A percentile compares a stretch with the other conserved stretches of the same genome.
phyloP scores from a whole-genome alignment of 2,888 invertebrate genomes.

The Dicranocentrus wangi region DNA sequence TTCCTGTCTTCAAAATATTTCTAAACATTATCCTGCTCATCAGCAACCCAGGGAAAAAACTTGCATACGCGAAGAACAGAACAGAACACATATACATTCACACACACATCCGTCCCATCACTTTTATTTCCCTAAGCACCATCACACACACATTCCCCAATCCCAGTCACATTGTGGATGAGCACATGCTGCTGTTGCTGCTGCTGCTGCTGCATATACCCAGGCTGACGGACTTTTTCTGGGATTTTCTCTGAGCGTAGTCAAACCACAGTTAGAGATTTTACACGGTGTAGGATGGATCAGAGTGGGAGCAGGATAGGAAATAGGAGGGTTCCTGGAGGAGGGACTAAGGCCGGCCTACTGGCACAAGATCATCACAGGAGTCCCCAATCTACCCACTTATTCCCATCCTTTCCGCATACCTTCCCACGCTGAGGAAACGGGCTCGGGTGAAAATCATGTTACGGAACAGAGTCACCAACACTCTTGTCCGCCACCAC shows the following conservation, averaged over 20 bases:
- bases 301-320: constrained; percentile 7
- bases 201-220: neutral
- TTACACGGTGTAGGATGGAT: neutral
- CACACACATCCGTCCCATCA: too few species aligned
- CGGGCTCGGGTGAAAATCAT: too few species aligned
- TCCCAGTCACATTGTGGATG: neutral
- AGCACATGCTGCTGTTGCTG: neutral
- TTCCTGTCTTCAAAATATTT: neutral
- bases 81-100: too few species aligned
- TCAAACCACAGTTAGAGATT: neutral
- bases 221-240: constrained; percentile 20
- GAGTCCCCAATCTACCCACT: too few species aligned
- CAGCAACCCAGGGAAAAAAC: too few species aligned
- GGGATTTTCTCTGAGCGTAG: constrained; percentile 3
- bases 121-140: constrained; percentile 13
- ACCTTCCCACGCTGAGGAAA: too few species aligned
- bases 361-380: constrained; percentile 37
- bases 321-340: constrained; percentile 43
- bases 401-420: too few species aligned
- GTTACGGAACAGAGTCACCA: too few species aligned
- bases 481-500: too few species aligned
- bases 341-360: constrained; percentile 51
- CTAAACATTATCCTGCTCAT: too few species aligned
- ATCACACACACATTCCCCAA: constrained; percentile 14
- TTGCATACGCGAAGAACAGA: too few species aligned